A percentile compares a stretch with the other conserved stretches of the same genome.
These are phyloP conservation scores for Coluber constrictor DNA, from an alignment of 2,797 vertebrate genomes.

Conservation along the genomic window DNA sequence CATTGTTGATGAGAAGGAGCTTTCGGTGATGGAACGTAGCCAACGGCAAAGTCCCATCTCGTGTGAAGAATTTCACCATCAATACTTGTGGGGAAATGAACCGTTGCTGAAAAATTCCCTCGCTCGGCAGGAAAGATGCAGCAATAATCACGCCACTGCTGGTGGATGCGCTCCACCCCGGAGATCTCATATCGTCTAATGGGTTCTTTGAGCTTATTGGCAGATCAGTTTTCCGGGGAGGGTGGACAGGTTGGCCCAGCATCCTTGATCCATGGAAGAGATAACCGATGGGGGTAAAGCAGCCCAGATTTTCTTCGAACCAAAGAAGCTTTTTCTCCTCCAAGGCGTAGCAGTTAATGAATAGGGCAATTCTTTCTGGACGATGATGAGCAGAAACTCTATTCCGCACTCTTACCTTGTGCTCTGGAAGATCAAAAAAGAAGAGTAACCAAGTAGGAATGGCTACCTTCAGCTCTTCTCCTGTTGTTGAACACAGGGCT, in stretches of 20 bases:
- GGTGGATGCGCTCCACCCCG: neutral
- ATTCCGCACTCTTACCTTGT: slow-evolving; percentile 48
- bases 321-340: slow-evolving; percentile 48
- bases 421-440: slow-evolving; percentile 44
- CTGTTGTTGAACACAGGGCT: neutral
- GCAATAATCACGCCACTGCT: neutral
- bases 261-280: slow-evolving; percentile 6
- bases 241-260: neutral
- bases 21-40: slow-evolving; percentile 15
- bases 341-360: slow-evolving; percentile 56
- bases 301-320: slow-evolving; percentile 27
- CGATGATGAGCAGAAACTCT: slow-evolving; percentile 51
- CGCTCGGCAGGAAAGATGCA: neutral
- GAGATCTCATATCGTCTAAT: neutral
- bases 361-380: slow-evolving; percentile 56
- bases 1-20: slow-evolving; percentile 12
- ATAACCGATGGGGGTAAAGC: neutral
- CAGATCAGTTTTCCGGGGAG: neutral
- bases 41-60: neutral
- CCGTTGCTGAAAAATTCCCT: slow-evolving; percentile 25
- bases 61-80: slow-evolving; percentile 31
- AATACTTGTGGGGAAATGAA: neutral
- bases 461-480: neutral
- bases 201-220: slow-evolving; percentile 32
- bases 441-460: neutral